A percentile compares a stretch with the other conserved stretches of the same genome.
Conservation (phyloP, 2,888 invertebrate genomes). For the Muscina levida region DNA sequence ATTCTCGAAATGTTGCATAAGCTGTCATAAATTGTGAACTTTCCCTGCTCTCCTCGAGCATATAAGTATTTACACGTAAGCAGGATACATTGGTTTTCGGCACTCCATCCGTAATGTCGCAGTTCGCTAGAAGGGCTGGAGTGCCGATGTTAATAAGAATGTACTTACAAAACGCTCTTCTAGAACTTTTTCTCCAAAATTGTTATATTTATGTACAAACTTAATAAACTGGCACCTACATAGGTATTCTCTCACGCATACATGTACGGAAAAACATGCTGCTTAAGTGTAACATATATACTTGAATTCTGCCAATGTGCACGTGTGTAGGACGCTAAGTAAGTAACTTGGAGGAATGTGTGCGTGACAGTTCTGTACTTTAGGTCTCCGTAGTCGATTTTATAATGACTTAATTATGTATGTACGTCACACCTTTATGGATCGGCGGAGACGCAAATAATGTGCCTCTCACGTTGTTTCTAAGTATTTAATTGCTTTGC, state of each 20-base stretch:
- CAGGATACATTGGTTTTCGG: neutral
- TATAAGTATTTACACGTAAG: neutral
- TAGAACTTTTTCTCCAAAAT: neutral
- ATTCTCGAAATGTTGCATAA: conserved; percentile 57
- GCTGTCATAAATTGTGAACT: conserved; percentile 56
- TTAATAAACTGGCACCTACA: conserved; percentile 4
- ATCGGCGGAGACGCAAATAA: conserved; percentile 47
- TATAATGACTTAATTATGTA: conserved; percentile 59
- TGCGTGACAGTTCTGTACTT: conserved; percentile 43
- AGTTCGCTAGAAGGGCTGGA: no score
- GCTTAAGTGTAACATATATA: no score
- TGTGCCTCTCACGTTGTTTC: conserved; percentile 50
- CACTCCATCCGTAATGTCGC: neutral
- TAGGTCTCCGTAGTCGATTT: conserved; percentile 39
- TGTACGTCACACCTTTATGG: conserved; percentile 54
- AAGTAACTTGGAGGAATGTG: conserved; percentile 6
- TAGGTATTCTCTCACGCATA: neutral
- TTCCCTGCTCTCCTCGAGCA: conserved; percentile 7
- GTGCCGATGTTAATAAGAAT: no score
- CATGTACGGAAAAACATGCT: no score
- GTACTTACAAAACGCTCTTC: neutral
- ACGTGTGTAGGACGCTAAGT: neutral
- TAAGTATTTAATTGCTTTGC: conserved; percentile 60
- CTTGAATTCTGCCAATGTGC: conserved; percentile 1
- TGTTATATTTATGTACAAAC: neutral